Conservation (phyloP, 2,797 vertebrate genomes). For the Pterois miles region DNA sequence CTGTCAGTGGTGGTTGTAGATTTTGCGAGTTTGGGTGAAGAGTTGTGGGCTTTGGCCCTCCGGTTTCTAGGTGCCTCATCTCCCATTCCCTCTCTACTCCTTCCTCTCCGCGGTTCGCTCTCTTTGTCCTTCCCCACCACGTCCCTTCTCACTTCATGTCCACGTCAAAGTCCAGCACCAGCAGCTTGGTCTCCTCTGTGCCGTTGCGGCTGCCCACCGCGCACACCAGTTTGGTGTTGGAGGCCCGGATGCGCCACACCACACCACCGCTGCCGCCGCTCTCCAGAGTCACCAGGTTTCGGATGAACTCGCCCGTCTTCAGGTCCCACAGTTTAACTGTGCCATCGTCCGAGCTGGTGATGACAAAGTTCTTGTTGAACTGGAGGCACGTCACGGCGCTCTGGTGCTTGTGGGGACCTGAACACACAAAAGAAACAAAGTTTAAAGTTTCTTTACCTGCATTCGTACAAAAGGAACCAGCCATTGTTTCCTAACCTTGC, state of each 20-base stretch:
- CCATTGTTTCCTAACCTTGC: neutral
- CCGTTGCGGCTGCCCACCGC: conserved; percentile 99
- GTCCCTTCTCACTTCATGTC: conserved; percentile 95
- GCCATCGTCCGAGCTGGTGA: conserved; percentile 99
- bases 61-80: conserved; percentile 49
- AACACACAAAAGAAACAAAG: conserved; percentile 9
- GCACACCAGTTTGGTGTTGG: conserved; percentile 99
- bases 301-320: conserved; percentile 99
- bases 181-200: conserved; percentile 99
- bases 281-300: conserved; percentile 99
- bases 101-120: conserved; percentile 39
- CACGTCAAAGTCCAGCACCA: conserved; percentile 99
- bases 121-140: conserved; percentile 42
- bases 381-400: conserved; percentile 99
- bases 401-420: conserved; percentile 99
- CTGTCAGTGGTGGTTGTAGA: conserved; percentile 70
- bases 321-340: conserved; percentile 99
- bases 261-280: conserved; percentile 99
- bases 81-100: conserved; percentile 43
- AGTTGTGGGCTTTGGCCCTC: conserved; percentile 48
- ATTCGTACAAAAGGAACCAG: neutral
- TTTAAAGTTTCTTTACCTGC: neutral
- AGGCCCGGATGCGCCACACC: conserved; percentile 98
- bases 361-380: conserved; percentile 99
- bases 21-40: conserved; percentile 68